Conservation (phyloP, 2,888 invertebrate species). For the Eretmocerus hayati region DNA sequence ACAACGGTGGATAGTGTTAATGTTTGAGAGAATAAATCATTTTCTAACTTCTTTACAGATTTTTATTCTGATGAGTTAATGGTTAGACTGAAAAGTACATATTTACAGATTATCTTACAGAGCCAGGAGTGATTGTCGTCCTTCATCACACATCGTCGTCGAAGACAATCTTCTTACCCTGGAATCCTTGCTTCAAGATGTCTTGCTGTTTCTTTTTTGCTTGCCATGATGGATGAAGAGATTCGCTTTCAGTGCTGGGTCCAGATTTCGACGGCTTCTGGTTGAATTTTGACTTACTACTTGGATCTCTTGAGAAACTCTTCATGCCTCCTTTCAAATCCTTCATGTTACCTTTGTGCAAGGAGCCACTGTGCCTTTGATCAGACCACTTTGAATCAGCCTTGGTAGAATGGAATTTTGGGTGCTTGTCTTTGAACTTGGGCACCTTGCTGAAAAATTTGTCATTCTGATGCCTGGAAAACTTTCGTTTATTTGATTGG, state of each 20-base stretch:
- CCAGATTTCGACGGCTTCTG: not conserved
- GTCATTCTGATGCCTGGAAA: conserved; percentile 15
- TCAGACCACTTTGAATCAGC: not conserved
- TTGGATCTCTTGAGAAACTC: not conserved
- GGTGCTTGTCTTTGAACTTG: conserved; percentile 8
- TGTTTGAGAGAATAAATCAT: no score
- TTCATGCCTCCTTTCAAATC: not conserved
- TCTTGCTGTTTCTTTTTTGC: conserved; percentile 42
- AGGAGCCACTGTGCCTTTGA: not conserved
- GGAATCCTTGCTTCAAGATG: conserved; percentile 37
- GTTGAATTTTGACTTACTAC: not conserved
- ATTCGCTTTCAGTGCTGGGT: not conserved
- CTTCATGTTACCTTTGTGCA: not conserved
- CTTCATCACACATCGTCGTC: conserved; percentile 26
- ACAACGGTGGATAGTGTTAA: no score
- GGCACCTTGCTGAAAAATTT: conserved; percentile 25
- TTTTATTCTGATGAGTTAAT: no score
- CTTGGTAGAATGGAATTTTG: conserved; percentile 2
- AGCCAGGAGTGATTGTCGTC: not conserved
- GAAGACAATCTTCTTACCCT: conserved; percentile 43
- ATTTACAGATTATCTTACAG: conserved; percentile 15
- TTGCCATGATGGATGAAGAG: conserved; percentile 43
- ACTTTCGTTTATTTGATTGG: conserved; percentile 1
- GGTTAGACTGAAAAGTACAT: no score
- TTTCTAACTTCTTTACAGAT: no score